Base-by-base conservation (phyloP, 2,113 vertebrate genomes). In the Chaenogobius annularis region DNA sequence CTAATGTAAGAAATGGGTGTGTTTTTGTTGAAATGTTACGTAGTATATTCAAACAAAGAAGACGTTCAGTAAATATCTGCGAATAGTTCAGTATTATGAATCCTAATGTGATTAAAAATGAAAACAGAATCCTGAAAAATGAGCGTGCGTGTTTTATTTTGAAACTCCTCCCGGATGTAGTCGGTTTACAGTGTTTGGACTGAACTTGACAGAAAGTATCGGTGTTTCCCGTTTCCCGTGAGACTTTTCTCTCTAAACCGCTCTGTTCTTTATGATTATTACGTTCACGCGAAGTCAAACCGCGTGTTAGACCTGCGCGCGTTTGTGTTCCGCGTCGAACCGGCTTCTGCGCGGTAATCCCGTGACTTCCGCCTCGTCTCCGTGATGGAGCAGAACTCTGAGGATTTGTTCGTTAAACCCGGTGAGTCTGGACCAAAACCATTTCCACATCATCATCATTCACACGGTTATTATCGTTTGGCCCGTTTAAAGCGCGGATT, bases 321-420 rank as follows among this genome's bases (percentile, higher is more conserved):
- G 22, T 26, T 59, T 59, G 11, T 59, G 12, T 23, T 22, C 3
- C 20, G 1, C 23, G 55, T 22, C 5, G 12, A 47, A 15, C 46
- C 46, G 46, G 47, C 19, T 50, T 48, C 3, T 5, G 5, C 3
- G 47, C 15, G 46, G 4, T 14, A 14, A 17, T 48, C 47, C 47
- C 14, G 47, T 50, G 6, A 31, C 31, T 19, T 62, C 5, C 17
- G 26, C 7, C 58, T 15, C 23, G 56, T 61, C 14, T 17, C 15
- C 37, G 12, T 31, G 23, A 62, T 62, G 59, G 59, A 37, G 14
- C 15, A 31, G 8, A 62, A 62, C 59, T 2, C 59, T 7, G 26
- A 62, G 59, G 31, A 62, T 62, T 10, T 62, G 26, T 62, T 62
- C 59, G 19, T 62, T 10, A 62, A 62, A 62, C 59, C 59, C 3